Conservation (phyloP, 2,113 vertebrate genomes). For the Coptodon rendalli region DNA sequence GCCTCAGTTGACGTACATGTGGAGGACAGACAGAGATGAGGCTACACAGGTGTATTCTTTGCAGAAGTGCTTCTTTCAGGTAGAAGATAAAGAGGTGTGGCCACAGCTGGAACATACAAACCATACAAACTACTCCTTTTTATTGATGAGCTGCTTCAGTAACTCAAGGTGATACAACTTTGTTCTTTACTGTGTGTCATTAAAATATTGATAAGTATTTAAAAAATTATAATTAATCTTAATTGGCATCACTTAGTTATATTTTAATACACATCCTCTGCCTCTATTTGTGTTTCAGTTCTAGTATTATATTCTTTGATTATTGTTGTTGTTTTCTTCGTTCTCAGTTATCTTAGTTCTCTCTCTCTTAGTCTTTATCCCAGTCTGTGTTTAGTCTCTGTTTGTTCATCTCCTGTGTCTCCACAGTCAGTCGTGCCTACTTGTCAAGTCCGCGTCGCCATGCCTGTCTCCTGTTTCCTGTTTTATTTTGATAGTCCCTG, state of each 20-base stretch:
- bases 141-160: background rate
- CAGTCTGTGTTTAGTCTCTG: background rate
- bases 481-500: background rate
- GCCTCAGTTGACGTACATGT: background rate
- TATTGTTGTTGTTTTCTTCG: background rate
- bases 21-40: background rate
- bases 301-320: background rate
- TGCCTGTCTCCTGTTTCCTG: background rate
- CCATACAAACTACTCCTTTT: background rate
- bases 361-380: background rate
- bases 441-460: background rate
- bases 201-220: background rate
- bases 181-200: background rate
- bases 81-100: background rate
- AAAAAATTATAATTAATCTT: background rate
- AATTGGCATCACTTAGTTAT: background rate
- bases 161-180: background rate
- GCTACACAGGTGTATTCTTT: background rate
- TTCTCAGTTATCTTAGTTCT: background rate
- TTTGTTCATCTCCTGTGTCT: background rate
- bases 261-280: background rate
- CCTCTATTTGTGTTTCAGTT: background rate
- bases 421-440: background rate
- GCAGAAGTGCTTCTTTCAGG: background rate
- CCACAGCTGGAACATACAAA: background rate